Evolutionary conservation across 1,140 invertebrate genomes (phyloP).

Genomic region (Drosophila arawakana): DNA sequence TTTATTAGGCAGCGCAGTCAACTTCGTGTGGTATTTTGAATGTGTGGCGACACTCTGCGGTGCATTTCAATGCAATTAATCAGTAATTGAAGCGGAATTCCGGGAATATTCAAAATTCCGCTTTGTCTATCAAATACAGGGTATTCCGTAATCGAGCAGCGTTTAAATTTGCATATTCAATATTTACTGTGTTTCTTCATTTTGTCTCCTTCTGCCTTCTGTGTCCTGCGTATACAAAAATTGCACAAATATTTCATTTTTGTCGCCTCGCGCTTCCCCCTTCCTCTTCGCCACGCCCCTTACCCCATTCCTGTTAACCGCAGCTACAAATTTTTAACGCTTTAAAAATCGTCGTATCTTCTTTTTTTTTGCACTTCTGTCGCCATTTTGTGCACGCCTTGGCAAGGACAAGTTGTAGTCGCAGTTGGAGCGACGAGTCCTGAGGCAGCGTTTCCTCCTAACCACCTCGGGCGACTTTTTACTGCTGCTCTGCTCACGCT

Average conservation of each 20-base stretch:
- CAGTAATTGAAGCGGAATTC: too few species aligned
- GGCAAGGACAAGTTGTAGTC: conserved; percentile 34
- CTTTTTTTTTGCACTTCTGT: conserved; percentile 51
- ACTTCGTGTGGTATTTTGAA: too few species aligned
- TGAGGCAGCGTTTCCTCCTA: conserved; percentile 6
- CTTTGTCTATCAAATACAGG: neutral
- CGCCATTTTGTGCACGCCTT: conserved; percentile 66
- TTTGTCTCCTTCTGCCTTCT: conserved; percentile 17
- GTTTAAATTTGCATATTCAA: neutral
- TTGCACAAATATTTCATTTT: conserved; percentile 59
- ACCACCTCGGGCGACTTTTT: neutral
- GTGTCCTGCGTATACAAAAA: conserved; percentile 33
- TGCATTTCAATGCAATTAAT: too few species aligned
- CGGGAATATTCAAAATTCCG: too few species aligned
- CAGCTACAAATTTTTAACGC: conserved; percentile 67
- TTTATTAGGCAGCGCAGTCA: too few species aligned
- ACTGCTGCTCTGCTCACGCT: conserved; percentile 54
- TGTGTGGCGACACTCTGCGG: too few species aligned
- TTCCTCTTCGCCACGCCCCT: neutral
- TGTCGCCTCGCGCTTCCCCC: conserved; percentile 32
- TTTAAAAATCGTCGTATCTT: conserved; percentile 62
- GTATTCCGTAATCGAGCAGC: neutral
- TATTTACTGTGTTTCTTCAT: conserved; percentile 19
- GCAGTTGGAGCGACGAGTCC: conserved; percentile 3
- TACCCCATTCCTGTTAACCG: conserved; percentile 19